These are phyloP conservation scores for Limnephilus rhombicus DNA, from an alignment of 2,888 invertebrate genomes.

Conservation along the genomic window DNA sequence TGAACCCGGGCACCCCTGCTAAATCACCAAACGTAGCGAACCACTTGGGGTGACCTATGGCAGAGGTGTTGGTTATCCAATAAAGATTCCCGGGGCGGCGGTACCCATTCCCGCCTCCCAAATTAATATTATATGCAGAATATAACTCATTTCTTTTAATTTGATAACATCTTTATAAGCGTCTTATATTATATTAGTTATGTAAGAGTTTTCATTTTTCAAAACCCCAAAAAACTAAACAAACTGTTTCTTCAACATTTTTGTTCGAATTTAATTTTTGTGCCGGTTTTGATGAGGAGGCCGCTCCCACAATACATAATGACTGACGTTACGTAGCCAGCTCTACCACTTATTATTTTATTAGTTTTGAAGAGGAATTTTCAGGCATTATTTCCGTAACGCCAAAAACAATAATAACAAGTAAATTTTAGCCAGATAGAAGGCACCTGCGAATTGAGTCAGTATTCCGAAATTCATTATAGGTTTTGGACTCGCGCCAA, in stretches of 20 bases:
- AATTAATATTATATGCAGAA: no score
- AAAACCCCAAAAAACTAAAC: no score
- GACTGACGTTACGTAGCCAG: background rate
- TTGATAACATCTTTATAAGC: no score
- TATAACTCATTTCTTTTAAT: background rate
- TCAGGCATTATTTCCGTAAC: background rate
- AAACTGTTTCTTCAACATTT: background rate
- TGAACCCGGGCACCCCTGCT: no score
- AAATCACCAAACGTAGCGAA: no score
- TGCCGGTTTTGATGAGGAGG: background rate
- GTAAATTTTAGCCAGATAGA: background rate
- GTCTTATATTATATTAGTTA: no score
- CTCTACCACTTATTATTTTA: background rate
- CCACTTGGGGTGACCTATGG: no score
- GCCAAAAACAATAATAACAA: slow-evolving; percentile 24
- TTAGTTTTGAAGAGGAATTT: background rate
- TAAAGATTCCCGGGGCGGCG: no score
- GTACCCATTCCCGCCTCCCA: no score
- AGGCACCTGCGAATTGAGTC: slow-evolving; percentile 42
- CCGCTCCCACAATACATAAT: background rate
- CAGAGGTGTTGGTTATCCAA: no score
- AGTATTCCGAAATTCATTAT: slow-evolving; percentile 27
- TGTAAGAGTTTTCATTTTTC: no score
- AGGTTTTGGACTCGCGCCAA: slow-evolving; percentile 48
- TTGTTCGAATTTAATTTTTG: background rate